Evolutionary conservation across 2,888 invertebrate species (phyloP).

Genomic region (Morpho helenor): DNA sequence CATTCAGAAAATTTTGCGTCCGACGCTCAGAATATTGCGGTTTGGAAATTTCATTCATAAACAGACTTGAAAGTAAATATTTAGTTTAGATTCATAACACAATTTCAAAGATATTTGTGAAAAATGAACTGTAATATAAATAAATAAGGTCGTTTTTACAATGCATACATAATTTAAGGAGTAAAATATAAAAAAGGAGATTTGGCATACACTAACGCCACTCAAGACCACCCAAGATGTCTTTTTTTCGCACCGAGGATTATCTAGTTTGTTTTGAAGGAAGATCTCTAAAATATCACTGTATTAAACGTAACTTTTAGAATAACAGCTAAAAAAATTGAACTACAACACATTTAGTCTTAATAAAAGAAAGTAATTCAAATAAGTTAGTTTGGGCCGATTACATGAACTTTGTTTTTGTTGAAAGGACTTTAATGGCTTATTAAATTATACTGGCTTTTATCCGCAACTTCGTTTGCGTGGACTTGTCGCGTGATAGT

Average conservation of each 20-base stretch:
- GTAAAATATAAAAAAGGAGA: constrained; percentile 53
- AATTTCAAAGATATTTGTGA: constrained; percentile 23
- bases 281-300: constrained; percentile 42
- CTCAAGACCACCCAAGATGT: constrained; percentile 67
- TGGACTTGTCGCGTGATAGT: no score
- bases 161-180: constrained; percentile 8
- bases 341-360: no score
- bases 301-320: no score
- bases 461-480: no score
- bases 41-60: constrained; percentile 73
- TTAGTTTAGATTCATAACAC: constrained; percentile 48
- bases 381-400: no score
- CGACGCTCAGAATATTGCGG: constrained; percentile 39
- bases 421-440: no score
- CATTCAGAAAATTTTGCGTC: constrained; percentile 15
- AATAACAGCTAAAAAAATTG: no score
- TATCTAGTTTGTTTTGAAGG: constrained; percentile 56
- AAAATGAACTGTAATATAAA: not conserved
- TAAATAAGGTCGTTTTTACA: constrained; percentile 5
- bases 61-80: constrained; percentile 64
- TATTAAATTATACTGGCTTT: no score
- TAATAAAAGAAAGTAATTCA: no score
- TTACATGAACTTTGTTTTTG: no score
- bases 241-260: constrained; percentile 57
- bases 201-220: constrained; percentile 68